phyloP scores from a whole-genome alignment of 1,140 invertebrate genomes.

The Drosophila albomicans region DNA sequence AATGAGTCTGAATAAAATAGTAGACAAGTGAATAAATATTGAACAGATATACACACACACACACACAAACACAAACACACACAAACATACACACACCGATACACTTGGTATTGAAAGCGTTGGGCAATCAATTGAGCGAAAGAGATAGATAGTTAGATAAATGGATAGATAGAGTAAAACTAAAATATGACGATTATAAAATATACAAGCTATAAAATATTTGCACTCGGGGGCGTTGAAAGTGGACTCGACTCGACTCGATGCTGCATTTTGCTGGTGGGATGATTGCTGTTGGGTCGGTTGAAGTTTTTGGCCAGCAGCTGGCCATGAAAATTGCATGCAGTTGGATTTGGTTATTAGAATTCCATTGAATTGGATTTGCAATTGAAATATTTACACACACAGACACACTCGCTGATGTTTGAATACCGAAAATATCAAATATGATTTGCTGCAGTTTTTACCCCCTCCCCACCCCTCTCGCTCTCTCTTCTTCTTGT shows the following conservation, averaged over 20 bases:
- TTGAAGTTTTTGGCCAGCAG: slow-evolving; percentile 60
- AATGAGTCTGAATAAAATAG: neutral
- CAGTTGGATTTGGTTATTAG: slow-evolving; percentile 75
- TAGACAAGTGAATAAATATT: neutral
- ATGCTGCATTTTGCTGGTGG: neutral
- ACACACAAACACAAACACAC: too few relatives aligned
- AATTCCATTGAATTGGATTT: slow-evolving; percentile 80
- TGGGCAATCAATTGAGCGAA: slow-evolving; percentile 22
- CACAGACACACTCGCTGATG: neutral
- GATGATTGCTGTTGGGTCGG: slow-evolving; percentile 3
- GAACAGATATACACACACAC: neutral
- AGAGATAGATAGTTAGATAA: neutral
- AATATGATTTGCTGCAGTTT: neutral
- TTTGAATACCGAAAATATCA: neutral
- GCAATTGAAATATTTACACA: slow-evolving; percentile 74
- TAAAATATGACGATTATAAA: slow-evolving; percentile 38
- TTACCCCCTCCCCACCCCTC: neutral
- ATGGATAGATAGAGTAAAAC: slow-evolving; percentile 19
- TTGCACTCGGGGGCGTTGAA: slow-evolving; percentile 25
- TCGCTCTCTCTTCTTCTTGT: neutral
- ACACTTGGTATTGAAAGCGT: slow-evolving; percentile 15
- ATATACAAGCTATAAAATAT: slow-evolving; percentile 72
- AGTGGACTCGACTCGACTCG: too few relatives aligned
- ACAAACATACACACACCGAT: too few relatives aligned
- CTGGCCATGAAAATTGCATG: slow-evolving; percentile 75